phyloP scores from a whole-genome alignment of 2,797 vertebrate genomes.

The Cyclopterus lumpus region DNA sequence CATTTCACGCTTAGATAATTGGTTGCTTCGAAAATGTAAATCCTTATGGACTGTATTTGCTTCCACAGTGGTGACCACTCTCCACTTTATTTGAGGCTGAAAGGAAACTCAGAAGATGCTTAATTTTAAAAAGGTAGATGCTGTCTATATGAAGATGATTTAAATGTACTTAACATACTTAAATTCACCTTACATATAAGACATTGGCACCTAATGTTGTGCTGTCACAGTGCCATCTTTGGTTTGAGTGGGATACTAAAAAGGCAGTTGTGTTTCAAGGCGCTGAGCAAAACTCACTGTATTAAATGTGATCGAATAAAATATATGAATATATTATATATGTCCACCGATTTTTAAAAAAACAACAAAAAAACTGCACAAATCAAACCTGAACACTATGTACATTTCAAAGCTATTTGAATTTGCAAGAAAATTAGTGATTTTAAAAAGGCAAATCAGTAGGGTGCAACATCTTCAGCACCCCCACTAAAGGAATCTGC shows the following conservation, averaged over 20 bases:
- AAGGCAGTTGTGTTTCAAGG: background rate
- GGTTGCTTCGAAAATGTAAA: background rate
- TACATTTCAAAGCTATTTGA: background rate
- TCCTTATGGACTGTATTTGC: background rate
- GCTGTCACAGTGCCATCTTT: background rate
- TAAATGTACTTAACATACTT: background rate
- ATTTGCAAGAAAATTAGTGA: background rate
- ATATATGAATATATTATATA: too few relatives aligned
- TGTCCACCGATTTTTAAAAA: background rate
- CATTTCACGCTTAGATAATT: background rate
- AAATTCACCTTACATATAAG: background rate
- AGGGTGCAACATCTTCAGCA: background rate
- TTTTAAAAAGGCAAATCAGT: background rate
- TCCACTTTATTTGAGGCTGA: background rate
- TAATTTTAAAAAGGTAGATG: background rate
- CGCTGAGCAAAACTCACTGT: background rate
- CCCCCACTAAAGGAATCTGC: background rate
- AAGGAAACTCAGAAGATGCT: background rate
- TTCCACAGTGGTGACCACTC: background rate
- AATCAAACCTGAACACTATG: background rate
- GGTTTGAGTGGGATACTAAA: background rate
- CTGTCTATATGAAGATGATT: background rate
- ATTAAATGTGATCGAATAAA: background rate
- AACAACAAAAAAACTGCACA: too few relatives aligned
- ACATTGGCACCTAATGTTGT: background rate